Evolutionary conservation across 2,797 vertebrate species (phyloP).

Genomic region (Falco peregrinus): DNA sequence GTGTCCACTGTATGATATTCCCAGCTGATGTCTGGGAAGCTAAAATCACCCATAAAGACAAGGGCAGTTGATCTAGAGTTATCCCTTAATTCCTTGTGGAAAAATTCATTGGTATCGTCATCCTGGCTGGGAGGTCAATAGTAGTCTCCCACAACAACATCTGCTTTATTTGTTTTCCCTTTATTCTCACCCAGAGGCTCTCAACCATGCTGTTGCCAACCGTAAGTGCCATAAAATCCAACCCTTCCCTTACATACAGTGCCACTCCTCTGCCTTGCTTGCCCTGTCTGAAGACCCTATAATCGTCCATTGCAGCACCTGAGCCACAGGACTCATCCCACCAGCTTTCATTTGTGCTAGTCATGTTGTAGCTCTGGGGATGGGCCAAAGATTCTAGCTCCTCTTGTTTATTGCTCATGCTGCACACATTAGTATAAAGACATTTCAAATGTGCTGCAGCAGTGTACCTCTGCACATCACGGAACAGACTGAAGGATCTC

Average conservation of each 20-base stretch:
- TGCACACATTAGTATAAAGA: not conserved
- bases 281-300: not conserved
- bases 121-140: too few species aligned
- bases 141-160: too few species aligned
- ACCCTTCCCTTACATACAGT: not conserved
- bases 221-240: not conserved
- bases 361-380: not conserved
- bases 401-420: not conserved
- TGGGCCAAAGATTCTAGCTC: not conserved
- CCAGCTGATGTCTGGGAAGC: too few species aligned
- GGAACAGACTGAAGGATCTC: not conserved
- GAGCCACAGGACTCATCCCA: not conserved
- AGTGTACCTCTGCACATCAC: not conserved
- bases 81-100: too few species aligned
- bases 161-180: too few species aligned
- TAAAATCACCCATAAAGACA: too few species aligned
- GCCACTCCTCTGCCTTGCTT: rapidly evolving
- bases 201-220: not conserved
- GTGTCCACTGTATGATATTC: not conserved
- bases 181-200: too few species aligned
- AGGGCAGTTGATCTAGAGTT: too few species aligned
- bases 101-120: too few species aligned
- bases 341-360: not conserved
- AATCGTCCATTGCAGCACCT: rapidly evolving
- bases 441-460: not conserved